These are phyloP conservation scores for Danio kyathit DNA, from an alignment of 2,797 vertebrate genomes.

Conservation along the genomic window DNA sequence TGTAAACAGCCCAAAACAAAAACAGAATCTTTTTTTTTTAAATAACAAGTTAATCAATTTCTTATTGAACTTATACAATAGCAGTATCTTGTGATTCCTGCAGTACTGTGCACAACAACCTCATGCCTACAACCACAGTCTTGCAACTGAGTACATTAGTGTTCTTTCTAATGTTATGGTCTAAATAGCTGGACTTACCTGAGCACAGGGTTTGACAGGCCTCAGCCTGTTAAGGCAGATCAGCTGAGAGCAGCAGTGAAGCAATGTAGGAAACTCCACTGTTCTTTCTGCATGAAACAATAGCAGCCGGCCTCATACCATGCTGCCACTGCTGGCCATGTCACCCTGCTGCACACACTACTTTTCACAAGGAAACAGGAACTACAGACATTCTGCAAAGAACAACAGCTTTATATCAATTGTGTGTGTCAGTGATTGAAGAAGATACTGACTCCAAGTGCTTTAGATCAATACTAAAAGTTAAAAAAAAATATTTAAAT, in stretches of 20 bases:
- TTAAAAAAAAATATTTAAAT: no score
- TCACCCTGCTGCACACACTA: conserved; percentile 39
- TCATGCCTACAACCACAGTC: background rate
- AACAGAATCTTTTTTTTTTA: no score
- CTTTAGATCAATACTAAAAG: no score
- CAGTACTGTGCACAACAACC: background rate
- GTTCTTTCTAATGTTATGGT: background rate
- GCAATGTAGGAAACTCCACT: conserved; percentile 40
- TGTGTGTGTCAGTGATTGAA: background rate
- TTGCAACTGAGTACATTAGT: background rate
- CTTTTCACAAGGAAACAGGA: conserved; percentile 44
- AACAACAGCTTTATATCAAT: conserved; percentile 6
- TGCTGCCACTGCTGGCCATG: conserved; percentile 44
- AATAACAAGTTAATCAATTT: background rate
- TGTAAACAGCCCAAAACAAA: no score
- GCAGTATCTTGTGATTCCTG: background rate
- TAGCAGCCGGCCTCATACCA: conserved; percentile 34
- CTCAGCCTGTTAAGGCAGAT: conserved; percentile 17
- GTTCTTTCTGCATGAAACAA: conserved; percentile 55
- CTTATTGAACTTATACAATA: background rate
- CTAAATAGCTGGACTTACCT: background rate
- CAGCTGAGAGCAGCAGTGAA: conserved; percentile 43
- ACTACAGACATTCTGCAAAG: conserved; percentile 35
- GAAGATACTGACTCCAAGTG: background rate
- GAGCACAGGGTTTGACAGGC: conserved; percentile 16